These are phyloP conservation scores for Dendrocincla fuliginosa DNA, from an alignment of 2,797 vertebrate species.

Conservation along the genomic window DNA sequence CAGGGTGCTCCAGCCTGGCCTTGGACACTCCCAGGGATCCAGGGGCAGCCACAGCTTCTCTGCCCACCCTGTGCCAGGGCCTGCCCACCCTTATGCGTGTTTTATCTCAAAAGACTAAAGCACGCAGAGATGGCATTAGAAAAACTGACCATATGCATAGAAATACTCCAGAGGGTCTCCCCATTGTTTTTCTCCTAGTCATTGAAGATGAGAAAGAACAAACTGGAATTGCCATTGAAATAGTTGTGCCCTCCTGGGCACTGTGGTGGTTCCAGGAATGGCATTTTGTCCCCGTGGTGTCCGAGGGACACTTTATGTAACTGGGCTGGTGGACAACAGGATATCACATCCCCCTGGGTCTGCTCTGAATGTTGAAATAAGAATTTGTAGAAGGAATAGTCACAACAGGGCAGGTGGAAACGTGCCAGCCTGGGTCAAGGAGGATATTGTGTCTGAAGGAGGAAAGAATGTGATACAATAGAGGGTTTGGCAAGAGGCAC, in stretches of 20 bases:
- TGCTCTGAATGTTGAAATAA: conserved; percentile 30
- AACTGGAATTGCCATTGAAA: neutral
- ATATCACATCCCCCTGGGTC: conserved; percentile 49
- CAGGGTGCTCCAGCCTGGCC: neutral
- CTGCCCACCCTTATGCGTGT: neutral
- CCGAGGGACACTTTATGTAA: conserved; percentile 50
- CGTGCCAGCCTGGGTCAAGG: conserved; percentile 64
- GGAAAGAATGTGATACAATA: conserved; percentile 72
- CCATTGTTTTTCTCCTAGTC: rapidly evolving
- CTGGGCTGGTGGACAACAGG: conserved; percentile 41
- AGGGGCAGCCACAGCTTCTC: neutral
- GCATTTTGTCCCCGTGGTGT: neutral
- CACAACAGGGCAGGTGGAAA: conserved; percentile 68
- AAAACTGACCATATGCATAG: rapidly evolving
- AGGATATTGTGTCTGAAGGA: conserved; percentile 75
- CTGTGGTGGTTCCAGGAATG: neutral
- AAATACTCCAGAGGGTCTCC: neutral
- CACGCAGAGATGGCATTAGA: too few relatives aligned
- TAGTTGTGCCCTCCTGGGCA: neutral
- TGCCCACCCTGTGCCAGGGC: too few relatives aligned
- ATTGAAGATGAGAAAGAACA: neutral
- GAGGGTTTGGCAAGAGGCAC: conserved; percentile 62
- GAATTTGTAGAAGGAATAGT: conserved; percentile 66
- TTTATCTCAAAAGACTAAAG: neutral
- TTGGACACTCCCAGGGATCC: neutral